Base-by-base conservation (phyloP, 1,140 invertebrate species). In the Propsilocerus akamusi region DNA sequence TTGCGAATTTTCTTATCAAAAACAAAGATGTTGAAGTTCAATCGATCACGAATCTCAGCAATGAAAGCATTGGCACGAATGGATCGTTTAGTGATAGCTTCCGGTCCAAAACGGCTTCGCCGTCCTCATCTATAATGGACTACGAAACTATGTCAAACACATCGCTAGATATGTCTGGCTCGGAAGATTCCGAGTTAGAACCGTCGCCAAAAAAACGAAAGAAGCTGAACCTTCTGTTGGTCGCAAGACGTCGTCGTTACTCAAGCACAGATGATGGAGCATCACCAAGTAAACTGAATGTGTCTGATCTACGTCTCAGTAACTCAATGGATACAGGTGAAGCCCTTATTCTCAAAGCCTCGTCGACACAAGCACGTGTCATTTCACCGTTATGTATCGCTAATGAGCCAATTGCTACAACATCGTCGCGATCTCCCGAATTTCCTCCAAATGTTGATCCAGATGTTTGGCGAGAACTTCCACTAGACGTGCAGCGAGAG, bases 21-120 rank as follows among this genome's bases (percentile, higher is more conserved):
- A 71, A 72, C 50, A 76, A 74, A 55, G 74, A 78, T 56, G 71
- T 82, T 12, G 77, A 80, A 54, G 80, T 82, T 22, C 80, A 83
- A 56, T 79, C 80, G 1, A 70, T 82, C 51, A 71, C 80, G 49
- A 76, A 71, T 51, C 67, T 78, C 50, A 68, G 71, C 54, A 76
- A 72, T 59, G 65, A 53, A 47, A 68, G 55, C 59, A 63, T 24
- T 5, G 26, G 26, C 26, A 6, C 7, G 12, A 22, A 41, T 14
- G 11, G 46, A n/a, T 26, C 25, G n/a, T 14, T 25, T n/a, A 25
- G 14, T 47, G 46, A 66, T 49, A 56, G 57, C 23, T 49, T 59
- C 5, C 52, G 58, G 6, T 56, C 58, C 17, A 63, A 61, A 1
- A 61, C 62, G 53, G 71, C 71, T 54, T 72, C 68, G 14, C 71